A percentile compares a stretch with the other conserved stretches of the same genome.
Evolutionary conservation across 2,113 vertebrate genomes (phyloP).

Genomic region (Polypterus senegalus): DNA sequence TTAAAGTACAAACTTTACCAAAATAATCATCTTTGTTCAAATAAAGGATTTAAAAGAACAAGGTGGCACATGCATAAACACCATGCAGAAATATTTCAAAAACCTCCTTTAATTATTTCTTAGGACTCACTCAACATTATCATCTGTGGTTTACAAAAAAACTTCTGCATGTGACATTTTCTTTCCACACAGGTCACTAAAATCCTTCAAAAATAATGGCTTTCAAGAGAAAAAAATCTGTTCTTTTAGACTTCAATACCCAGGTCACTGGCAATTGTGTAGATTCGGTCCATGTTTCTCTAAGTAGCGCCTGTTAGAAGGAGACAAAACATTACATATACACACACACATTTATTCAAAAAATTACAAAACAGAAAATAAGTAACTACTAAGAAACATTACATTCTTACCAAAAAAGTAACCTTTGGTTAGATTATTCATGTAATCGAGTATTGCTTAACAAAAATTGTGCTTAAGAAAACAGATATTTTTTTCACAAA

Average conservation of each 20-base stretch:
- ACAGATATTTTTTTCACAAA: neutral
- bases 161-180: neutral
- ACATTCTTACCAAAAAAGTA: neutral
- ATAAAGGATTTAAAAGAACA: conserved; percentile 41
- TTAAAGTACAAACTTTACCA: conserved; percentile 61
- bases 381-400: neutral
- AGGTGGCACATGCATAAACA: conserved; percentile 46
- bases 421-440: neutral
- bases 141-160: conserved; percentile 1
- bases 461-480: neutral
- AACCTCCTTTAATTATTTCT: conserved; percentile 22
- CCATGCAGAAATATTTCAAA: conserved; percentile 39
- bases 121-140: conserved; percentile 3
- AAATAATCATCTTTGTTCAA: conserved; percentile 45
- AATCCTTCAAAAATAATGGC: conserved; percentile 4
- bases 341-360: too few relatives aligned
- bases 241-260: conserved; percentile 22
- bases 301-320: conserved; percentile 43
- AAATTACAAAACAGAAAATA: neutral
- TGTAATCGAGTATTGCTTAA: neutral
- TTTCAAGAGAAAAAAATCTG: conserved; percentile 19
- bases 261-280: conserved; percentile 36
- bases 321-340: neutral
- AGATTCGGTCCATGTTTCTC: conserved; percentile 50
- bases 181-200: neutral